Evolutionary conservation across 2,888 invertebrate species (phyloP).

Genomic region (Microplitis deprimator): DNA sequence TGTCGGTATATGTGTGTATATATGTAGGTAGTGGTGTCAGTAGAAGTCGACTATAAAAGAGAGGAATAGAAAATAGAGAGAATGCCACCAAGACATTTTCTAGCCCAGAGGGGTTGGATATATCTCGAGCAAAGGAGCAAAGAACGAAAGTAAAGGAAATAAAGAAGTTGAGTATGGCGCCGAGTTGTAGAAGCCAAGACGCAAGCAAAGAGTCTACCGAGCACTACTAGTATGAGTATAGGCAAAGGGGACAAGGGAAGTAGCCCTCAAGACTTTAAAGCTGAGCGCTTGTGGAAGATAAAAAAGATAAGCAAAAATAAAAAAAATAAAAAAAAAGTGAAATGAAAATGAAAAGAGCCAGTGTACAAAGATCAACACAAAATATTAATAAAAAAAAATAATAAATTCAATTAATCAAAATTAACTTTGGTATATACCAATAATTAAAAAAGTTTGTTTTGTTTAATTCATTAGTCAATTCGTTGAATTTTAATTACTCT

Average conservation of each 20-base stretch:
- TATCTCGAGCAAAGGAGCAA: constrained; percentile 8
- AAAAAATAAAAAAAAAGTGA: background rate
- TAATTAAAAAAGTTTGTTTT: background rate
- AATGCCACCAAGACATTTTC: constrained; percentile 7
- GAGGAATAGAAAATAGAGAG: constrained; percentile 2
- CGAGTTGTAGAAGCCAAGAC: constrained; percentile 3
- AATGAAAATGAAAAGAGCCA: background rate
- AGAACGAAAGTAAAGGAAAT: constrained; percentile 6
- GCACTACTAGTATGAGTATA: background rate
- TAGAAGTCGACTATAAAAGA: background rate
- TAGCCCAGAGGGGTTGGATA: constrained; percentile 2
- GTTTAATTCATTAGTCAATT: background rate
- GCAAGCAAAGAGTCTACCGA: background rate
- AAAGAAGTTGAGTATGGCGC: constrained; percentile 1
- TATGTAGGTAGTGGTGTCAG: background rate
- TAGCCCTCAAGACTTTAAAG: background rate
- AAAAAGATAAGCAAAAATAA: background rate
- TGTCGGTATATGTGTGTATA: background rate
- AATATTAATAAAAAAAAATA: background rate
- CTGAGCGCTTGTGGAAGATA: background rate
- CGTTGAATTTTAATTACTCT: background rate
- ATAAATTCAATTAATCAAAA: background rate
- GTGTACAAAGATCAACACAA: background rate
- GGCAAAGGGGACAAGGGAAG: background rate
- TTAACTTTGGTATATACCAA: background rate